phyloP scores from a whole-genome alignment of 2,888 invertebrate genomes.

The Zelleria hepariella region DNA sequence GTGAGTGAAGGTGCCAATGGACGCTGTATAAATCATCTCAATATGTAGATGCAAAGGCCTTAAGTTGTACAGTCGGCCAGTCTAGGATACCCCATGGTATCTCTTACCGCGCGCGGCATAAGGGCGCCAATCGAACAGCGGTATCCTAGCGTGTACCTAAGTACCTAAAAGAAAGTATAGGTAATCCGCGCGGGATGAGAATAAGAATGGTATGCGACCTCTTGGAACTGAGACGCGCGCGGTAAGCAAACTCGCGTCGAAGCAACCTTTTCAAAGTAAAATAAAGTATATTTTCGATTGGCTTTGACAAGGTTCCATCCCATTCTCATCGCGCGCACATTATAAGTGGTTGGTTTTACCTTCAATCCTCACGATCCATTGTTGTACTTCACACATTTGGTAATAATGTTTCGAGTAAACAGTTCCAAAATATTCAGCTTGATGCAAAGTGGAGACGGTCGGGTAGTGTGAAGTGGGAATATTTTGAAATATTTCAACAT shows the following conservation, averaged over 20 bases:
- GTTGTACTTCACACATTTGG: conserved; percentile 24
- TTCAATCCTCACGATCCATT: background rate
- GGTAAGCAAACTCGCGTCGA: too few relatives aligned
- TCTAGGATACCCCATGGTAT: too few relatives aligned
- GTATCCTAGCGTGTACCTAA: too few relatives aligned
- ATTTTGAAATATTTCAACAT: conserved; percentile 16
- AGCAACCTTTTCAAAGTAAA: too few relatives aligned
- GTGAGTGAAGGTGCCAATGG: too few relatives aligned
- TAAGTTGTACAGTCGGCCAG: too few relatives aligned
- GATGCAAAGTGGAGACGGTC: background rate
- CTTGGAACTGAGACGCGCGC: too few relatives aligned
- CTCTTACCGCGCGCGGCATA: too few relatives aligned
- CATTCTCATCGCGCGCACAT: conserved; percentile 9
- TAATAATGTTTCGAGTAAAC: conserved; percentile 12
- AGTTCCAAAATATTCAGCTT: conserved; percentile 1
- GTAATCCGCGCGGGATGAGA: background rate
- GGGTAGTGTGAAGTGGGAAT: background rate
- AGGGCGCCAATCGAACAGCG: too few relatives aligned
- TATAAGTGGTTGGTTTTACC: conserved; percentile 8
- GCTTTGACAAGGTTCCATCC: background rate
- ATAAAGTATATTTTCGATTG: background rate
- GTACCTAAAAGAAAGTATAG: background rate
- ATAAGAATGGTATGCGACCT: too few relatives aligned
- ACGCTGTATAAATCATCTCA: too few relatives aligned
- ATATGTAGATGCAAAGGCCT: too few relatives aligned